Base-by-base conservation (phyloP, 2,888 invertebrate species). In the Timema podura region DNA sequence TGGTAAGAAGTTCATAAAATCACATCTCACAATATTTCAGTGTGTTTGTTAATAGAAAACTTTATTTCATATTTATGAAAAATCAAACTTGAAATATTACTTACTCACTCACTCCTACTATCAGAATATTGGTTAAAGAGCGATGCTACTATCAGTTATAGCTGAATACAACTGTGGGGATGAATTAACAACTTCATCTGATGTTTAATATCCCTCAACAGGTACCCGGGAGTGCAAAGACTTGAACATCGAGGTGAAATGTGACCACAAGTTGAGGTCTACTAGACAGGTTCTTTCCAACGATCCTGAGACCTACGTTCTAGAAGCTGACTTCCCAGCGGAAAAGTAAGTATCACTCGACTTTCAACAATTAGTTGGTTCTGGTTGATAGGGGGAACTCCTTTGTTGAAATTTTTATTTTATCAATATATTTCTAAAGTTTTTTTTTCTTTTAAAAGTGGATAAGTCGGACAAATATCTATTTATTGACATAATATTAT, bases 221-320 rank as follows among this genome's bases (percentile, higher is more conserved):
- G 88, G 89, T 76, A 89, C 89, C 46, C 88, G 92, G 64, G 94
- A 95, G 79, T 96, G 96, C 79, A 93, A 93, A 78, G 94, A 95
- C 78, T 83, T 96, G 68, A 90, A 92, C 77, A 95, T 96, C 76
- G 92, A 94, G 78, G 94, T 96, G 5, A 93, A 94, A 80, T 96
- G 96, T 78, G 94, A 94, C 79, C 94, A 93, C 78, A 88, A 92
- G 75, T 84, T 85, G 10, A 81, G 82, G 68, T 87, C 87, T 76
- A 86, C 87, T 48, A 85, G 92, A 77, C 89, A 91, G 82, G 67
- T 68, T 0, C 46, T 44, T 13, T 84, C 86, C 69, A 85, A 85
- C 1, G 61, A 75, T 76, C 91, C 91, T 75, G 91, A 91, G 76
- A 91, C 91, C 68, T 96, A 96, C 79, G 91, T 91, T 16, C 84